Percentiles rank a stretch among this genome's conserved stretches.
Conservation (phyloP, 2,797 vertebrate genomes). For the Valencia hispanica region DNA sequence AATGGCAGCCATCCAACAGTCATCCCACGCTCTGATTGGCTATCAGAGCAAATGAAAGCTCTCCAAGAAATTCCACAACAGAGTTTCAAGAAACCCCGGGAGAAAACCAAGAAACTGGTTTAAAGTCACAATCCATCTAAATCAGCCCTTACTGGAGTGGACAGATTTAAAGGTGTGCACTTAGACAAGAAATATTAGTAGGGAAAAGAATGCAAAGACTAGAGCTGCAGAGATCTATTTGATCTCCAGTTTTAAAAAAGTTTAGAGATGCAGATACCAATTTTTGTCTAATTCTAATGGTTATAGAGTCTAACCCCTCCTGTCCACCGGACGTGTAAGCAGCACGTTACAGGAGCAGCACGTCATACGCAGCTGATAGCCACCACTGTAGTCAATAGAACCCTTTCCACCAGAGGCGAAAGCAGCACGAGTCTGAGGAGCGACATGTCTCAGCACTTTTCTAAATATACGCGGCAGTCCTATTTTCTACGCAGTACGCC, state of each 20-base stretch:
- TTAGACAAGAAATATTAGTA: background rate
- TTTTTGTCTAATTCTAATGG: too few species aligned
- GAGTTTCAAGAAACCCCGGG: background rate
- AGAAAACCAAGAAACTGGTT: slow-evolving; percentile 1
- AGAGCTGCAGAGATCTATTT: background rate
- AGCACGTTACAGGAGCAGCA: too few species aligned
- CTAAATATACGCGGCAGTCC: too few species aligned
- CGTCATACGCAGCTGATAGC: too few species aligned
- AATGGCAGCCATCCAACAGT: background rate
- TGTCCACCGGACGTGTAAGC: too few species aligned
- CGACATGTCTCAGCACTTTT: too few species aligned
- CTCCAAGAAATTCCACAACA: background rate
- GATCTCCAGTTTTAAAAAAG: background rate
- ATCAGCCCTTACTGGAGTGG: background rate
- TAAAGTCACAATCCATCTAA: background rate
- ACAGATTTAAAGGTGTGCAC: background rate
- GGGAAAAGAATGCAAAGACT: background rate
- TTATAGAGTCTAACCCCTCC: too few species aligned
- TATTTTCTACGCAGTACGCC: too few species aligned
- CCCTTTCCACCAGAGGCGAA: too few species aligned
- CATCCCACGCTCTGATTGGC: slow-evolving; percentile 5
- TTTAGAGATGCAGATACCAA: too few species aligned
- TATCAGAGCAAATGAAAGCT: background rate
- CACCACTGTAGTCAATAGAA: too few species aligned
- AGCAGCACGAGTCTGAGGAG: too few species aligned